A percentile compares a stretch with the other conserved stretches of the same genome.
Conservation (phyloP, 2,888 invertebrate species). For the Orthosia gothica region DNA sequence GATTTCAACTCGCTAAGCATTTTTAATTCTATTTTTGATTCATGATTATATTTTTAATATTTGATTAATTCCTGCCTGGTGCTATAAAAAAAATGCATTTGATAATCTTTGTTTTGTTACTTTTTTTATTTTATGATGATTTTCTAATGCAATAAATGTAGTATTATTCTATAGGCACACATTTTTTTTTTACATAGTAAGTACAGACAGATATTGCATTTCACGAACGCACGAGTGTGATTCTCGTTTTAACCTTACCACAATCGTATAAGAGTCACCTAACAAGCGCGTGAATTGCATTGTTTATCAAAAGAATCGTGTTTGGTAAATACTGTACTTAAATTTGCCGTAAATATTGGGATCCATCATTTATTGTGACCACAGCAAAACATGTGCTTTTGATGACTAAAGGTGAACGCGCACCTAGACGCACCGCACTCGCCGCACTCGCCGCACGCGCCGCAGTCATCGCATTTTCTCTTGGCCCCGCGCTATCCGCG, state of each 20-base stretch:
- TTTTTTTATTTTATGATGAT: conserved; percentile 39
- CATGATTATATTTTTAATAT: conserved; percentile 29
- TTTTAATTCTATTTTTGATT: conserved; percentile 51
- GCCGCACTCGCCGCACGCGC: no score
- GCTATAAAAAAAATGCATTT: conserved; percentile 24
- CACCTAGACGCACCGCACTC: no score
- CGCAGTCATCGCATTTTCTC: no score
- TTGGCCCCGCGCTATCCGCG: no score
- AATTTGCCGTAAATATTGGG: no score
- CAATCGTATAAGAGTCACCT: background rate
- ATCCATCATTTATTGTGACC: no score
- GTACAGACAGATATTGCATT: background rate
- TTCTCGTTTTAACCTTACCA: background rate
- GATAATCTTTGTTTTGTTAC: conserved; percentile 22
- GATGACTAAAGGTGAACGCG: no score
- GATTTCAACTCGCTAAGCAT: conserved; percentile 68
- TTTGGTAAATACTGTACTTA: no score
- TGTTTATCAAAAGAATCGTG: background rate
- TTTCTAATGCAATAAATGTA: conserved; percentile 51
- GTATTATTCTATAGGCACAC: background rate
- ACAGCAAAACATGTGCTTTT: no score
- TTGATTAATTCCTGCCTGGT: conserved; percentile 22
- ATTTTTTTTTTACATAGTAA: background rate
- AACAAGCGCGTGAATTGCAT: background rate
- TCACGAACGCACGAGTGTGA: background rate